A percentile compares a stretch with the other conserved stretches of the same genome.
Conservation (phyloP, 2,113 vertebrate genomes). For the Archilochus colubris region DNA sequence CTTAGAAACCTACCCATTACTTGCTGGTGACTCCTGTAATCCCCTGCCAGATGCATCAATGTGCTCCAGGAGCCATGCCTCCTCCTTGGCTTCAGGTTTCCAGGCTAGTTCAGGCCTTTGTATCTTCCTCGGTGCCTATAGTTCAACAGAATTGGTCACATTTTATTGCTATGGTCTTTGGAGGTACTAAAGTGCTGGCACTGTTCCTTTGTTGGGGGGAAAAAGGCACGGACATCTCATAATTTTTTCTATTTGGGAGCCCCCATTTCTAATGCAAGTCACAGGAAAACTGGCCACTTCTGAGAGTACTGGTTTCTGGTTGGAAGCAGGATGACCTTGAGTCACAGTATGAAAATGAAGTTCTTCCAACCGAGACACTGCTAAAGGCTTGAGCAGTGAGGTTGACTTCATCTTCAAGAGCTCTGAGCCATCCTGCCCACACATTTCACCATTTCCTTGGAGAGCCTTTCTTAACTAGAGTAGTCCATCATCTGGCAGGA, state of each 20-base stretch:
- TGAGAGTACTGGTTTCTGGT: background rate
- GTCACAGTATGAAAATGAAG: background rate
- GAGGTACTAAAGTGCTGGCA: background rate
- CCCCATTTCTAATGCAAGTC: background rate
- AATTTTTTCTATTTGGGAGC: background rate
- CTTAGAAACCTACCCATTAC: background rate
- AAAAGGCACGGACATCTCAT: background rate
- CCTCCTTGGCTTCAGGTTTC: background rate
- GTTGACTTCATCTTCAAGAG: background rate
- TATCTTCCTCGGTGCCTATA: background rate
- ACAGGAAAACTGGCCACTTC: background rate
- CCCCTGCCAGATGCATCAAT: background rate
- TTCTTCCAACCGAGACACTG: background rate
- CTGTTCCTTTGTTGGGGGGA: background rate
- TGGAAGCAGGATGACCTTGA: background rate
- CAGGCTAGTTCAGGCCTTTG: background rate
- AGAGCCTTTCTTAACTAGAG: background rate
- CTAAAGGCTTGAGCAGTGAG: background rate
- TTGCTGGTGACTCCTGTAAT: background rate
- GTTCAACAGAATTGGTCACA: background rate
- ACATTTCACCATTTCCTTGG: background rate
- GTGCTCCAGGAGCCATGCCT: background rate
- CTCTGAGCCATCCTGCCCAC: background rate
- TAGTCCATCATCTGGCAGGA: background rate
- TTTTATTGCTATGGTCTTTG: background rate